phyloP scores from a whole-genome alignment of 2,797 vertebrate genomes.

The Malacoraja senta region DNA sequence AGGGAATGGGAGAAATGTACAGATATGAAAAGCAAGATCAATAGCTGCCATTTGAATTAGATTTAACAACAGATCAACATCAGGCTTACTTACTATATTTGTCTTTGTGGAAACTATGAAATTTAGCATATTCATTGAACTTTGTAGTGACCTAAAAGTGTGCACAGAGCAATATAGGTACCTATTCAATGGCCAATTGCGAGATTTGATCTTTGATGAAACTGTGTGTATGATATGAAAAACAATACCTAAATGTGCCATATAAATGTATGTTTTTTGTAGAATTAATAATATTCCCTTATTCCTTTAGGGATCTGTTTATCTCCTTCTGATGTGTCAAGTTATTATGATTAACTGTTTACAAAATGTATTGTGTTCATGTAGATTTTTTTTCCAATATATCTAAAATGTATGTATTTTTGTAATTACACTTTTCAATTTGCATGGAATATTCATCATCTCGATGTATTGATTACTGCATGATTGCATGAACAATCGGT shows the following conservation, averaged over 20 bases:
- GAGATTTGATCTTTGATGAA: background rate
- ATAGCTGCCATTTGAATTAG: background rate
- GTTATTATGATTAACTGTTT: background rate
- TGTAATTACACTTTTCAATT: slow-evolving; percentile 22
- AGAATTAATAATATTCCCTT: background rate
- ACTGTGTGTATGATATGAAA: background rate
- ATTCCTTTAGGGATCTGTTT: background rate
- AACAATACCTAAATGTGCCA: slow-evolving; percentile 6
- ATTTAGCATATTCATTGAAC: background rate
- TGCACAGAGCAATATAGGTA: background rate
- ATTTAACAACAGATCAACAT: background rate
- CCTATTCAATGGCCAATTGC: background rate
- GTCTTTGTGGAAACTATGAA: background rate
- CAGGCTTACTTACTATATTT: background rate
- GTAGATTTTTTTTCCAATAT: background rate
- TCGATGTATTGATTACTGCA: background rate
- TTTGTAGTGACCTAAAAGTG: background rate
- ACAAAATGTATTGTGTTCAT: background rate
- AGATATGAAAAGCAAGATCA: background rate
- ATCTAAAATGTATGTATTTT: background rate
- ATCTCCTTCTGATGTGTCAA: background rate
- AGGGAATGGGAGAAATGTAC: background rate
- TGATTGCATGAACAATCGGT: slow-evolving; percentile 30
- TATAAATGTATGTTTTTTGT: background rate
- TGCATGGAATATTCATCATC: slow-evolving; percentile 1